phyloP scores from a whole-genome alignment of 2,888 invertebrate species.

The Dynastes grantii region DNA sequence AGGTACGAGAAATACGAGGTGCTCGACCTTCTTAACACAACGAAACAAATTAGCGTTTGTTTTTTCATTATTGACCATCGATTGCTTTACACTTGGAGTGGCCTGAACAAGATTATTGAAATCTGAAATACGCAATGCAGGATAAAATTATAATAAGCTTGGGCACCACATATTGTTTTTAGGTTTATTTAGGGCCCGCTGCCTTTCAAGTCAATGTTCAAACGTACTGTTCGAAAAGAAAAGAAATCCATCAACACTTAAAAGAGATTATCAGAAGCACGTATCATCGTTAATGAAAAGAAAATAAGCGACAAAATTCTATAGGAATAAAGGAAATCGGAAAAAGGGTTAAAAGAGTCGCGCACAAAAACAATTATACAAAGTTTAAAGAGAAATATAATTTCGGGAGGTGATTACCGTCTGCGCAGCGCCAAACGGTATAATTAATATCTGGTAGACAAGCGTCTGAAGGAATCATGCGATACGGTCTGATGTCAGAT shows the following conservation, averaged over 20 bases:
- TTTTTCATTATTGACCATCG: too few relatives aligned
- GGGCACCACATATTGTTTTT: too few relatives aligned
- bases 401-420: conserved; percentile 46
- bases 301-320: not conserved
- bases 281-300: not conserved
- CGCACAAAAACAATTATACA: conserved; percentile 38
- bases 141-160: too few relatives aligned
- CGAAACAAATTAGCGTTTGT: too few relatives aligned
- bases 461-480: conserved; percentile 53
- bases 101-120: too few relatives aligned
- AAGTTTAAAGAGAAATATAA: conserved; percentile 45
- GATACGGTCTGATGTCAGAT: conserved; percentile 56
- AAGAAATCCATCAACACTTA: not conserved
- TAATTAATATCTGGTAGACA: conserved; percentile 52
- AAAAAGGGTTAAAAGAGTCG: conserved; percentile 7
- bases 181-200: too few relatives aligned
- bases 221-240: too few relatives aligned
- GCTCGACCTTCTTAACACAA: too few relatives aligned
- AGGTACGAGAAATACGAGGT: too few relatives aligned
- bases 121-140: too few relatives aligned
- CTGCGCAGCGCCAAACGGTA: conserved; percentile 43
- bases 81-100: too few relatives aligned
- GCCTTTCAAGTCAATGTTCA: too few relatives aligned
- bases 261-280: not conserved
- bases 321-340: conserved; percentile 6